A percentile compares a stretch with the other conserved stretches of the same genome.
phyloP scores from a whole-genome alignment of 2,113 vertebrate species.

The Saimiri boliviensis region DNA sequence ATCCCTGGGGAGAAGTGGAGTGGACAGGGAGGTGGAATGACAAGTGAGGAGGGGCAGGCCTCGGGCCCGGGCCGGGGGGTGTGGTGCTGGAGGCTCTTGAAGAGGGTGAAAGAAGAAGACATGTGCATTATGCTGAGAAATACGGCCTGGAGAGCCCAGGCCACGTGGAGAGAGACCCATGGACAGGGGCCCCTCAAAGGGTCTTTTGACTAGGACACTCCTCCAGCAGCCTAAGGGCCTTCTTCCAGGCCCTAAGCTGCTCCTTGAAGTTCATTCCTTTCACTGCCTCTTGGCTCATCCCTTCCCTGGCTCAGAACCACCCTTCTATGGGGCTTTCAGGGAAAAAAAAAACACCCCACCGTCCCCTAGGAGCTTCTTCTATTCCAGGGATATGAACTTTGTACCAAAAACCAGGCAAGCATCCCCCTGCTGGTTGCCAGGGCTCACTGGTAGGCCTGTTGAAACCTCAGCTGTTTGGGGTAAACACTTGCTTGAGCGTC shows the following conservation, averaged over 20 bases:
- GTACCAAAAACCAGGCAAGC: neutral
- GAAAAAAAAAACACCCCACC: too few species aligned
- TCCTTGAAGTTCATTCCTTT: neutral
- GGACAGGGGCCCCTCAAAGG: neutral
- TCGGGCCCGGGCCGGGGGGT: rapidly evolving
- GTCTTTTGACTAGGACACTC: neutral
- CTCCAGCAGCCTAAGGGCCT: neutral
- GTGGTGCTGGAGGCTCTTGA: neutral
- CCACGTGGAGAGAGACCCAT: neutral
- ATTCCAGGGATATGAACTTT: neutral
- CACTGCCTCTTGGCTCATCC: rapidly evolving
- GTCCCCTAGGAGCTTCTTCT: neutral
- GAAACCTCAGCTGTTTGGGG: neutral
- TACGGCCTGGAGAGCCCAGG: neutral
- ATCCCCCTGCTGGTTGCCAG: neutral
- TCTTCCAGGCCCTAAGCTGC: neutral
- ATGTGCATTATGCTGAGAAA: rapidly evolving
- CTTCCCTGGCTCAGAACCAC: neutral
- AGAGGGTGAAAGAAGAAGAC: rapidly evolving
- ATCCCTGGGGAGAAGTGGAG: conserved; percentile 98
- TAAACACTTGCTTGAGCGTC: neutral
- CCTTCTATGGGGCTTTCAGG: neutral
- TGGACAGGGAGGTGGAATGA: conserved; percentile 98
- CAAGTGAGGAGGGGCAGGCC: conserved; percentile 81
- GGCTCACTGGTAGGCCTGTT: neutral